Percentiles rank a stretch among this genome's conserved stretches.
These are phyloP conservation scores for Germaria angustata DNA, from an alignment of 2,888 invertebrate species.

Conservation along the genomic window DNA sequence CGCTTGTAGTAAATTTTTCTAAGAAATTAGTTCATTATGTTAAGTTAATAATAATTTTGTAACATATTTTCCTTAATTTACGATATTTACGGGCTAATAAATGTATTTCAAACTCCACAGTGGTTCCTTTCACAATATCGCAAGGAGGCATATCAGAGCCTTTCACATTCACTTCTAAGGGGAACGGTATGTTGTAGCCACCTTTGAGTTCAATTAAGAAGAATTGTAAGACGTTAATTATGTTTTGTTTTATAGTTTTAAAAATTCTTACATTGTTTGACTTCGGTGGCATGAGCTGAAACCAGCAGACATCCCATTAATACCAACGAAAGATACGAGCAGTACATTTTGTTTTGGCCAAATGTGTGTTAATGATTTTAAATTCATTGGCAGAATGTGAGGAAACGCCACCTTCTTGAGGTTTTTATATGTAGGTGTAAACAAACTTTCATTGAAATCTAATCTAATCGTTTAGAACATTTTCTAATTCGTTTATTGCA, in stretches of 20 bases:
- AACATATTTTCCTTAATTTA: neutral
- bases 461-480: conserved; percentile 33
- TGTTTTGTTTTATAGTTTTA: neutral
- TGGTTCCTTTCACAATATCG: conserved; percentile 73
- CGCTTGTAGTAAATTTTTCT: conserved; percentile 71
- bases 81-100: conserved; percentile 73
- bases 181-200: conserved; percentile 72
- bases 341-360: conserved; percentile 23
- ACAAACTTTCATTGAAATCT: neutral
- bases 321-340: neutral
- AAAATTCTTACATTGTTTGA: conserved; percentile 70
- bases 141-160: conserved; percentile 77
- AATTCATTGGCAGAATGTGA: neutral
- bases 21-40: neutral
- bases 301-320: neutral
- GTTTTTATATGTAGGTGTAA: conserved; percentile 35
- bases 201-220: conserved; percentile 64
- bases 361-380: neutral
- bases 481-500: neutral
- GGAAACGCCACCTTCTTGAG: conserved; percentile 20
- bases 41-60: too few relatives aligned
- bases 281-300: conserved; percentile 68
- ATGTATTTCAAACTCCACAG: conserved; percentile 74
- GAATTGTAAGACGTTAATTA: neutral
- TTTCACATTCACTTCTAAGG: conserved; percentile 72